Evolutionary conservation across 2,888 invertebrate genomes (phyloP).

Genomic region (Yponomeuta plumbellus): DNA sequence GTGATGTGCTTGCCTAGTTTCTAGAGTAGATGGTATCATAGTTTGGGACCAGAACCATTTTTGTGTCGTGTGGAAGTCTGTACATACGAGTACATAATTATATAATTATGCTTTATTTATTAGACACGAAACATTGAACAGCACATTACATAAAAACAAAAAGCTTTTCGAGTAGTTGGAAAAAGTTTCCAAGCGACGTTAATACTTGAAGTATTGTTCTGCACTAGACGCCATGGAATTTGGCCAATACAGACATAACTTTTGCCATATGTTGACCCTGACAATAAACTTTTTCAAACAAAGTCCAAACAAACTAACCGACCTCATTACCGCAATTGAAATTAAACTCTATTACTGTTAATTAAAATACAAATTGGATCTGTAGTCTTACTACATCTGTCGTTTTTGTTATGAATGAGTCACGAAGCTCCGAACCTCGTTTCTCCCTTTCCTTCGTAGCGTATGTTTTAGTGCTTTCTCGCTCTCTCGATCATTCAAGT

Average conservation of each 20-base stretch:
- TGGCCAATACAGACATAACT: constrained; percentile 45
- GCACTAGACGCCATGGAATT: constrained; percentile 42
- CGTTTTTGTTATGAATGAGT: constrained; percentile 25
- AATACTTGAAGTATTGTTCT: neutral
- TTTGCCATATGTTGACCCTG: constrained; percentile 75
- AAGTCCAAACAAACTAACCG: constrained; percentile 28
- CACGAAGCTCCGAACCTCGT: constrained; percentile 16
- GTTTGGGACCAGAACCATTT: too few relatives aligned
- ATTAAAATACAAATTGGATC: constrained; percentile 28
- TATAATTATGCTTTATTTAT: too few relatives aligned
- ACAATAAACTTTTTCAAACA: constrained; percentile 47
- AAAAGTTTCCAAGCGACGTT: neutral
- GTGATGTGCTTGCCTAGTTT: too few relatives aligned
- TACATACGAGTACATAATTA: too few relatives aligned
- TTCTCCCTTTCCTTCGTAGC: constrained; percentile 51
- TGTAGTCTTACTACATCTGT: constrained; percentile 29
- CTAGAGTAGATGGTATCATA: too few relatives aligned
- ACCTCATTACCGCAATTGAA: constrained; percentile 24
- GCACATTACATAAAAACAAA: too few relatives aligned
- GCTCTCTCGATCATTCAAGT: constrained; percentile 57
- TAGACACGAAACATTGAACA: too few relatives aligned
- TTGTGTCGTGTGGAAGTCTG: too few relatives aligned
- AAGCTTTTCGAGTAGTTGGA: neutral
- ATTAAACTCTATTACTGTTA: constrained; percentile 25
- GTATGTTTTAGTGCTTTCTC: constrained; percentile 62